Evolutionary conservation across 2,888 invertebrate species (phyloP).

Genomic region (Polia nebulosa): DNA sequence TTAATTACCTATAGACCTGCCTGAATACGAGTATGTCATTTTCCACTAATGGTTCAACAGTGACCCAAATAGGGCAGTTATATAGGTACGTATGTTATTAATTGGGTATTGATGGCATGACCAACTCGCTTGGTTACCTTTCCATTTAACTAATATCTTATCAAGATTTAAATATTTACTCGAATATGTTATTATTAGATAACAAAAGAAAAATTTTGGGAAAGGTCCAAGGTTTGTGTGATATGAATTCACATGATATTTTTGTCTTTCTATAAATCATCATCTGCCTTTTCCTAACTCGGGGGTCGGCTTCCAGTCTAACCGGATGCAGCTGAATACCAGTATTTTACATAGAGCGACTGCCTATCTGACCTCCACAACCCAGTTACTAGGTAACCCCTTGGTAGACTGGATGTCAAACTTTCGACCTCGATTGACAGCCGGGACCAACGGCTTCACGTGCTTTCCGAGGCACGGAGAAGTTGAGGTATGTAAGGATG

Average conservation of each 20-base stretch:
- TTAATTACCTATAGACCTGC: not conserved
- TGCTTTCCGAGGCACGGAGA: no score
- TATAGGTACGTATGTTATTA: slow-evolving; percentile 2
- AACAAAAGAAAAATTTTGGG: slow-evolving; percentile 23
- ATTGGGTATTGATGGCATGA: slow-evolving; percentile 29
- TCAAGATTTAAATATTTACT: slow-evolving; percentile 36
- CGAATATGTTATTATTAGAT: slow-evolving; percentile 10
- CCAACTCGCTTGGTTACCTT: slow-evolving; percentile 21
- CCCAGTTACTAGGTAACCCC: no score
- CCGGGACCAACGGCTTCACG: no score
- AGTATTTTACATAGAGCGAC: no score
- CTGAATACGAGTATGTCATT: slow-evolving; percentile 9
- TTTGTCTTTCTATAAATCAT: no score
- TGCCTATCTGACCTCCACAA: no score
- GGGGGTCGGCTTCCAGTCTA: no score
- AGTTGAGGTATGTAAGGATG: no score
- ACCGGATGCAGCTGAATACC: no score
- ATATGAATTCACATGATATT: not conserved
- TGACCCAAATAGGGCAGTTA: slow-evolving; percentile 21
- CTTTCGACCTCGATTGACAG: no score
- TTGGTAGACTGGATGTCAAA: no score
- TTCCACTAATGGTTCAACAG: not conserved
- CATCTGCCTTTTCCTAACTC: no score
- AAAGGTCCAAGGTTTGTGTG: slow-evolving; percentile 12
- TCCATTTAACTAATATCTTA: slow-evolving; percentile 37